Base-by-base conservation (phyloP, 2,888 invertebrate genomes). In the Charanyca ferruginea region DNA sequence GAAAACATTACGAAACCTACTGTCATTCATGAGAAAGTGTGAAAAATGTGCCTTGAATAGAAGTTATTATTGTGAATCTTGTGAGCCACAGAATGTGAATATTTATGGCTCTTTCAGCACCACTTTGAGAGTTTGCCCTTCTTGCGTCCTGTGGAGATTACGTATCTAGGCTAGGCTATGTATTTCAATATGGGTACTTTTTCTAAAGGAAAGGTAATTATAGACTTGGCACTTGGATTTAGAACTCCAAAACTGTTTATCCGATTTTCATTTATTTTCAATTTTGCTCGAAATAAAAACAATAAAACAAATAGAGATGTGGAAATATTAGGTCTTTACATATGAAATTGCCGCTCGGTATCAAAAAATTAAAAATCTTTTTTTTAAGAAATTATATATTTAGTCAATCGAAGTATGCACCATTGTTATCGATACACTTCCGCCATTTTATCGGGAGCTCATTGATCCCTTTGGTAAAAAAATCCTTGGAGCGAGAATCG, bases 71-170 rank as follows among this genome's bases (percentile, higher is more conserved):
- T 57, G 47, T 52, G 49, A 58, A 64, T 53, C 44, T 77, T 77
- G 35, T 23, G 64, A 61, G 61, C 49, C 47, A 25, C 28, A 52
- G 49, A 65, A 51, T 51, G 53, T 23, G 79, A 74, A 79, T 71
- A 72, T 77, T 77, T 77, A 82, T 80, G 53, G 51, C 20, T 23
- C 22, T 55, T 61, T 64, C 69, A 60, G 53, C 13, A 13, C 13
- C 57, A 49, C 73, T 60, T 49, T 22, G 44, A 38, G 67, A 62
- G 51, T 61, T 53, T 35, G 52, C 42, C 73, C 54, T 57, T 57
- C 42, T n/a, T 13, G 1, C 8, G 53, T 35, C 52, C 49, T 32
- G 49, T 3, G 32, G 32, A 53, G 62, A 32, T 70, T 58, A 71
- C 53, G 25, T 35, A 13, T 51, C 32, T 69, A 71, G 38, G 32